Conservation (phyloP, 1,140 invertebrate genomes). For the Metaphire vulgaris region DNA sequence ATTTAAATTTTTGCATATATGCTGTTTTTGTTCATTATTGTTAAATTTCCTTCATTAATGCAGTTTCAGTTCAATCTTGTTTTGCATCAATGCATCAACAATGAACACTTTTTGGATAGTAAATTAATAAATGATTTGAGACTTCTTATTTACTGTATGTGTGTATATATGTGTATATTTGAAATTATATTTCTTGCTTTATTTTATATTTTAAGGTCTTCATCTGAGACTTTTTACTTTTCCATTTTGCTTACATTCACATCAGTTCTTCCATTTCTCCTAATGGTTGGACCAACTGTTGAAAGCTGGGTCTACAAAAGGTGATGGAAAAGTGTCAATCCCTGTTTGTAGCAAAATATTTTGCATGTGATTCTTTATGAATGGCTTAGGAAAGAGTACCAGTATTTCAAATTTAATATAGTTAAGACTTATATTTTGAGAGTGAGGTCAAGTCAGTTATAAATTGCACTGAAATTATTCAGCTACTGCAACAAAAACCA, state of each 20-base stretch:
- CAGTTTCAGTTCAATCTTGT: too few relatives aligned
- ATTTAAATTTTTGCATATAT: background rate
- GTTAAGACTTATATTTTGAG: too few relatives aligned
- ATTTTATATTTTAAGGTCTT: background rate
- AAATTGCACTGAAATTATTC: too few relatives aligned
- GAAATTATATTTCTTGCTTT: too few relatives aligned
- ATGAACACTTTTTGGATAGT: background rate
- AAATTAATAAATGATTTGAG: background rate
- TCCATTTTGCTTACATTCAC: background rate
- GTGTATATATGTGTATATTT: background rate
- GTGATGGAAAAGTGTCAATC: too few relatives aligned
- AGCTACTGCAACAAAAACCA: too few relatives aligned
- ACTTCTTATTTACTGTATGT: background rate
- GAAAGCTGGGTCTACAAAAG: background rate
- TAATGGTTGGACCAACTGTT: slow-evolving; percentile 2
- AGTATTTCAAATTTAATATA: too few relatives aligned
- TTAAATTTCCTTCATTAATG: background rate
- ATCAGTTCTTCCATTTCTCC: background rate
- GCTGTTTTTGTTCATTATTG: background rate
- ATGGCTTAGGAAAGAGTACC: too few relatives aligned
- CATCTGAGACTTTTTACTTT: background rate
- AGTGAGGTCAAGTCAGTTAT: too few relatives aligned
- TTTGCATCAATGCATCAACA: too few relatives aligned
- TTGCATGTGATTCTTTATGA: too few relatives aligned
- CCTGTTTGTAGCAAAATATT: background rate